Conservation (phyloP, 1,140 invertebrate species). For the Drosophila nebulosa region DNA sequence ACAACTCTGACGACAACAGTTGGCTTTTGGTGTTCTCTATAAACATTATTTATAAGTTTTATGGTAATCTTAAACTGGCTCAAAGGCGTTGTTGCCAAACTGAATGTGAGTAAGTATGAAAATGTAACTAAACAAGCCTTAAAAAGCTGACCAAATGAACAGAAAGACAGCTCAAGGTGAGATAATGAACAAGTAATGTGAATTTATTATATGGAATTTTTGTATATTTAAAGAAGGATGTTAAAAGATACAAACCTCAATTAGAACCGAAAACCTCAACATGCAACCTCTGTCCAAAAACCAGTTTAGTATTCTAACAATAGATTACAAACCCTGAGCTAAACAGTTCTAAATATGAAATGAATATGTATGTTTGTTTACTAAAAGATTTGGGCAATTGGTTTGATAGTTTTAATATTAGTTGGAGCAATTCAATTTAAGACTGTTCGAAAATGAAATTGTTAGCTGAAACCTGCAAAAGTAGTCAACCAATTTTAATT, state of each 20-base stretch:
- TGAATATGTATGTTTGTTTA: too few relatives aligned
- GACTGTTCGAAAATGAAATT: too few relatives aligned
- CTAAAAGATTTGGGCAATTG: too few relatives aligned
- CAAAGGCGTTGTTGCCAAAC: constrained; percentile 53
- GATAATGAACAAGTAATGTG: constrained; percentile 24
- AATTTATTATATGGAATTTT: constrained; percentile 33
- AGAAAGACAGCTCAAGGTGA: constrained; percentile 50
- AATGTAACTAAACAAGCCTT: constrained; percentile 20
- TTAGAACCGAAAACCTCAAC: neutral
- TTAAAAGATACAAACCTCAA: constrained; percentile 1
- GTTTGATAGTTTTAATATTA: too few relatives aligned
- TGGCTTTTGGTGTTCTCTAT: constrained; percentile 26
- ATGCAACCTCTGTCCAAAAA: neutral
- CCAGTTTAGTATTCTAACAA: too few relatives aligned
- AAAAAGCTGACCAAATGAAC: constrained; percentile 20
- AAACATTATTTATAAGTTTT: constrained; percentile 54
- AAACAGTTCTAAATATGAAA: too few relatives aligned
- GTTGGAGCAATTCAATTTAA: too few relatives aligned
- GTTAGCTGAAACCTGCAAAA: too few relatives aligned
- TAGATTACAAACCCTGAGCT: too few relatives aligned
- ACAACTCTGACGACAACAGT: constrained; percentile 10
- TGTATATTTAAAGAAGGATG: constrained; percentile 22
- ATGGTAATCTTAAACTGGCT: constrained; percentile 55
- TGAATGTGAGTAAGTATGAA: constrained; percentile 24
- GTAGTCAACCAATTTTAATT: too few relatives aligned